Evolutionary conservation across 2,797 vertebrate genomes (phyloP), one percentile per base, ranked within the genome.

Genomic region (Echeneis naucrates): DNA sequence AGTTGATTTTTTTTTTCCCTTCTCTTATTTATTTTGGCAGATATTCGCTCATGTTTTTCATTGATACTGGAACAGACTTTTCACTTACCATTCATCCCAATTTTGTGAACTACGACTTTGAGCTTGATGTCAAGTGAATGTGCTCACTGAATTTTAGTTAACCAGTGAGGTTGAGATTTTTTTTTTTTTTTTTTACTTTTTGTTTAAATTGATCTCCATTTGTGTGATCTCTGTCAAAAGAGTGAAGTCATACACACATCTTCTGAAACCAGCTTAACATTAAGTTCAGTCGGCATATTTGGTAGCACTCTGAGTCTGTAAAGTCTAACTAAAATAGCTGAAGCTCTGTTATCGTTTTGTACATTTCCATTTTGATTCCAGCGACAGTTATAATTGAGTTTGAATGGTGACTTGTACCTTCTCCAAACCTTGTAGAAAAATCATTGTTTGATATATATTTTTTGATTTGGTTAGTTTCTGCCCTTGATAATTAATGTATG

Each of bases 401-500:
- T 83, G 80, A 92, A 90, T 90, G 92, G 93, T 92, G 92, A 88
- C 85, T 88, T 92, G 93, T 94, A 92, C 91, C 92, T 93, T 91
- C 83, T 87, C 82, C 85, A 87, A 87, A 85, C 88, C 92, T 87
- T 90, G 91, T 93, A 93, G 92, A 91, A 87, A 91, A 92, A 92
- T 91, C 89, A 92, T 93, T 84, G 88, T 93, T 93, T 94, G 89
- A 92, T 92, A 92, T 92, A 92, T 93, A 88, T 93, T 90, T 93
- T 93, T 94, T 94, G 87, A 92, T 94, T 94, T 94, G 93, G 94
- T 95, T 96, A 94, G 94, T 95, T 95, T 94, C 89, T 96, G 95
- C 96, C 96, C 96, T 95, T 97, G 93, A 95, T 95, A 95, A 96
- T 95, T 97, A 96, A 95, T 97, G 96, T 97, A 97, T 96, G 96